Conservation (phyloP, 2,888 invertebrate species). For the Scaptomyza tumidula region DNA sequence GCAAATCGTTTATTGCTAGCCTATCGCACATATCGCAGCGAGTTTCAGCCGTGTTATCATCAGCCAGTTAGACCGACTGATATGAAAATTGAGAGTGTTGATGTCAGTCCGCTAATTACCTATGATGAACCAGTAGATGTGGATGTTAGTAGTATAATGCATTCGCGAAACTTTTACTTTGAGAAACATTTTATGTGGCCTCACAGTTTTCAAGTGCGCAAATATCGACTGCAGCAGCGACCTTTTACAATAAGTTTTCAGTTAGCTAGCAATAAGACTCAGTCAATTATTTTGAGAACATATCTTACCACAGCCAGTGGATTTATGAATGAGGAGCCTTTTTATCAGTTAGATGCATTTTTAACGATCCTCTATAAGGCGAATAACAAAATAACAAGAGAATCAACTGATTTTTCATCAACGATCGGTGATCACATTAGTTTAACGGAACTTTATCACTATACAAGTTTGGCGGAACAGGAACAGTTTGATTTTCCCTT, state of each 20-base stretch:
- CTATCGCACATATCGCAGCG: conserved; percentile 86
- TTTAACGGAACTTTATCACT: conserved; percentile 83
- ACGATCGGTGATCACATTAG: conserved; percentile 86
- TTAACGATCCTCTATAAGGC: conserved; percentile 86
- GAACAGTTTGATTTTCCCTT: conserved; percentile 83
- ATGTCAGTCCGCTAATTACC: conserved; percentile 88
- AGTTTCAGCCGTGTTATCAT: conserved; percentile 85
- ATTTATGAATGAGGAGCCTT: conserved; percentile 32
- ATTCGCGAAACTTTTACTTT: conserved; percentile 44
- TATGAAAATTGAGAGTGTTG: conserved; percentile 87
- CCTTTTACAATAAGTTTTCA: conserved; percentile 87
- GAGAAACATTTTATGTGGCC: conserved; percentile 58
- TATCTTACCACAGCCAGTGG: conserved; percentile 85
- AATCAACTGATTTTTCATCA: conserved; percentile 64
- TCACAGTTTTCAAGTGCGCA: conserved; percentile 41
- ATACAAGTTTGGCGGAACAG: conserved; percentile 84
- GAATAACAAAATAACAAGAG: conserved; percentile 75
- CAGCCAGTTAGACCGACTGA: conserved; percentile 86
- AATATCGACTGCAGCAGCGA: conserved; percentile 82
- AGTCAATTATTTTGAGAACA: conserved; percentile 86
- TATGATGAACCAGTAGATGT: conserved; percentile 88
- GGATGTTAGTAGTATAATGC: conserved; percentile 85
- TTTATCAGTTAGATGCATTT: conserved; percentile 87
- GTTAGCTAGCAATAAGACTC: conserved; percentile 86
- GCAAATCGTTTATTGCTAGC: conserved; percentile 87